Evolutionary conservation across 2,888 invertebrate species (phyloP).

Genomic region (Ochropleura plecta): DNA sequence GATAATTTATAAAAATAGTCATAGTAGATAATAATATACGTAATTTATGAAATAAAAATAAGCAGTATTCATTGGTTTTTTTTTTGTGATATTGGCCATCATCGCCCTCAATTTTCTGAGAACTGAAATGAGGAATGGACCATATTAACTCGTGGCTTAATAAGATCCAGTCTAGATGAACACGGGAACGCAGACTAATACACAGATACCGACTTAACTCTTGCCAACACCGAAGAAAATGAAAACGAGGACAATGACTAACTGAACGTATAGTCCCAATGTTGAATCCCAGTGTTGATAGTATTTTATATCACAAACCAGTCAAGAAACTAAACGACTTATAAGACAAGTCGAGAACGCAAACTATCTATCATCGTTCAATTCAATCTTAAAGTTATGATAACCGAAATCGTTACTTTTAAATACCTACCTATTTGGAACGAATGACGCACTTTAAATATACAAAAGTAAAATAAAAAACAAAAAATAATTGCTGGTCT

Average conservation of each 20-base stretch:
- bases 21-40: constrained; percentile 2
- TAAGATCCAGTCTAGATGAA: too few relatives aligned
- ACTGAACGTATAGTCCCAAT: background rate
- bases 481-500: background rate
- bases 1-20: constrained; percentile 32
- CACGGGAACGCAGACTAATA: too few relatives aligned
- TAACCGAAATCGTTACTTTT: background rate
- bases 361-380: background rate
- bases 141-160: too few relatives aligned
- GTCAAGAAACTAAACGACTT: background rate
- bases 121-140: too few relatives aligned
- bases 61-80: constrained; percentile 3
- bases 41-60: constrained; percentile 56
- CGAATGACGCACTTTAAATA: background rate
- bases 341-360: background rate
- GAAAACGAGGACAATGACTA: background rate
- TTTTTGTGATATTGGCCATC: background rate
- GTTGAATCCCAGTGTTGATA: background rate
- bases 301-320: background rate
- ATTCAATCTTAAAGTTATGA: background rate
- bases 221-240: background rate
- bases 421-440: background rate
- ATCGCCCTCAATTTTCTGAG: too few relatives aligned
- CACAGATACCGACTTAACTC: background rate
- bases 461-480: too few relatives aligned